Evolutionary conservation across 2,113 vertebrate genomes (phyloP).

Genomic region (Osmerus mordax): DNA sequence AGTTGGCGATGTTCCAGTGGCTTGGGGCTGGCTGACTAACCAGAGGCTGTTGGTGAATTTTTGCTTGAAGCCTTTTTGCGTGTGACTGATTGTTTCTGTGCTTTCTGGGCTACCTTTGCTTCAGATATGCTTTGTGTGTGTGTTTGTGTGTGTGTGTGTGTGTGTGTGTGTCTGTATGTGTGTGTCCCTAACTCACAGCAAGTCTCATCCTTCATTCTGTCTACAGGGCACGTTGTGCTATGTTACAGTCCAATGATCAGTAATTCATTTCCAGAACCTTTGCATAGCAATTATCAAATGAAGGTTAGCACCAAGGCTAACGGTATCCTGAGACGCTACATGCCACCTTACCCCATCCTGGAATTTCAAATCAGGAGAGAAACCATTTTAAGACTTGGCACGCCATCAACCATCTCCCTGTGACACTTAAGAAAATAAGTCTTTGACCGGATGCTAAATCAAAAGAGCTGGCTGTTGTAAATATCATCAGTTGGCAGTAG

Average conservation of each 20-base stretch:
- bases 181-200: slow-evolving; percentile 37
- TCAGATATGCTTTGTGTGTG: neutral
- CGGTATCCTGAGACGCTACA: slow-evolving; percentile 33
- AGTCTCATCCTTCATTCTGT: slow-evolving; percentile 70
- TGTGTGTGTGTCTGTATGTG: slow-evolving; percentile 6
- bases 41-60: slow-evolving; percentile 13
- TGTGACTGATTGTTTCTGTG: neutral
- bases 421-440: slow-evolving; percentile 70
- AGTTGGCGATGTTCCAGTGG: slow-evolving; percentile 41
- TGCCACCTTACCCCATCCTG: slow-evolving; percentile 54
- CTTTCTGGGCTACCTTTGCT: neutral
- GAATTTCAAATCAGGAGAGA: slow-evolving; percentile 34
- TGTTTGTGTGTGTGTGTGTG: neutral
- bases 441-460: slow-evolving; percentile 65
- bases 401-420: neutral
- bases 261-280: slow-evolving; percentile 81
- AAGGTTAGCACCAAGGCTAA: slow-evolving; percentile 74
- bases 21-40: slow-evolving; percentile 24
- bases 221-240: slow-evolving; percentile 73
- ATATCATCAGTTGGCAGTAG: slow-evolving; percentile 50
- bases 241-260: slow-evolving; percentile 81
- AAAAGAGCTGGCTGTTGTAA: slow-evolving; percentile 51
- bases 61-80: neutral
- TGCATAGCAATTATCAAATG: slow-evolving; percentile 82
- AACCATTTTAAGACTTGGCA: slow-evolving; percentile 1